phyloP scores from a whole-genome alignment of 2,888 invertebrate genomes.

The Acrobasis suavella region DNA sequence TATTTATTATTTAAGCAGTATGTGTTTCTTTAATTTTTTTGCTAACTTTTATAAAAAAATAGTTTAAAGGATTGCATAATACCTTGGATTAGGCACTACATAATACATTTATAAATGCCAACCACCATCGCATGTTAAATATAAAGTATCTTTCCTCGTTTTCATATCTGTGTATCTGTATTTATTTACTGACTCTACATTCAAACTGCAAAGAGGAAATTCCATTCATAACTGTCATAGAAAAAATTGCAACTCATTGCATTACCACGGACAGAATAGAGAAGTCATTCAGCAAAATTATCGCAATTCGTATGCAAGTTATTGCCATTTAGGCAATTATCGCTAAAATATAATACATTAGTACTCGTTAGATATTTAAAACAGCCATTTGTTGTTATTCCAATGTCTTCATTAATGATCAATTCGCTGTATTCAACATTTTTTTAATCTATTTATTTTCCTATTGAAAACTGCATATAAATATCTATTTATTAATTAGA shows the following conservation, averaged over 20 bases:
- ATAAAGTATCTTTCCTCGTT: not conserved
- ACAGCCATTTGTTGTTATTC: conserved; percentile 50
- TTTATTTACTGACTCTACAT: conserved; percentile 32
- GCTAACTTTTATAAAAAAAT: too few relatives aligned
- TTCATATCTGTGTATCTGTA: not conserved
- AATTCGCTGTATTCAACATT: conserved; percentile 11
- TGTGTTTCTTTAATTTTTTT: too few relatives aligned
- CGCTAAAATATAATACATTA: conserved; percentile 73
- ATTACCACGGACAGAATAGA: conserved; percentile 43
- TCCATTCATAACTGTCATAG: conserved; percentile 51
- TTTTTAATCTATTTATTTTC: conserved; percentile 22
- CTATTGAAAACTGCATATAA: conserved; percentile 16
- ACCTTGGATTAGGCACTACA: too few relatives aligned
- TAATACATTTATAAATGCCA: too few relatives aligned
- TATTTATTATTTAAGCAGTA: too few relatives aligned
- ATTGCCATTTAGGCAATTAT: conserved; percentile 61
- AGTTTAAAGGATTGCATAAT: too few relatives aligned
- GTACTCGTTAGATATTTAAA: conserved; percentile 77
- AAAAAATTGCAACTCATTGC: conserved; percentile 39
- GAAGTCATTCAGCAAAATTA: conserved; percentile 54
- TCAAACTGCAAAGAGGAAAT: conserved; percentile 45
- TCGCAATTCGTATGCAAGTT: conserved; percentile 73
- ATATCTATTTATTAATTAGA: conserved; percentile 18
- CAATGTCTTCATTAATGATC: conserved; percentile 55
- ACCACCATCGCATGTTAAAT: too few relatives aligned